Percentiles rank a stretch among this genome's conserved stretches.
These are phyloP conservation scores for Macropodus opercularis DNA, from an alignment of 2,797 vertebrate species.

Conservation along the genomic window DNA sequence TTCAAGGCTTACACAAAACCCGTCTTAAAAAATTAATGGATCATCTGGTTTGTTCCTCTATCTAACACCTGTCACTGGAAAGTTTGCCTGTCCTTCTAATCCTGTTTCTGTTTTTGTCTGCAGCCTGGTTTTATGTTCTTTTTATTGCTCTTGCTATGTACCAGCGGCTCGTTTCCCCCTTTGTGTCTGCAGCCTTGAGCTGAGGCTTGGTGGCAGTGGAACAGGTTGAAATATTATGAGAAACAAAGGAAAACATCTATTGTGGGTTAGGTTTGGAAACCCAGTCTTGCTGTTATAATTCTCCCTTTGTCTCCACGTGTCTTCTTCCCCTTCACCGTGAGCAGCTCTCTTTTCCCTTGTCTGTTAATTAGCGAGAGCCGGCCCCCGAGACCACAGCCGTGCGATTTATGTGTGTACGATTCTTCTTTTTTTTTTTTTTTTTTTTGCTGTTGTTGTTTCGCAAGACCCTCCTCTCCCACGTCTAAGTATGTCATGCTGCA, in stretches of 20 bases:
- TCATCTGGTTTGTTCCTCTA: constrained; percentile 36
- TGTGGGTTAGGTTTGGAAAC: constrained; percentile 46
- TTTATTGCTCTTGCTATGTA: constrained; percentile 38
- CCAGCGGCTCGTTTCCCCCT: constrained; percentile 29
- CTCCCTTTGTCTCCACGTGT: constrained; percentile 33
- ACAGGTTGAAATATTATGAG: constrained; percentile 45
- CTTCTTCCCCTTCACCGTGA: constrained; percentile 30
- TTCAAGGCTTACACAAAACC: constrained; percentile 29
- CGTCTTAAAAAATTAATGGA: constrained; percentile 39
- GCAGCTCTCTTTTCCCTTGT: constrained; percentile 50
- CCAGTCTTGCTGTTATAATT: constrained; percentile 25
- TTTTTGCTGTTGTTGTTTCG: constrained; percentile 72
- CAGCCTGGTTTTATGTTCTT: constrained; percentile 17
- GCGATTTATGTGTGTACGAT: constrained; percentile 71
- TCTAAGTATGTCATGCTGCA: constrained; percentile 74
- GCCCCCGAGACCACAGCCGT: constrained; percentile 60
- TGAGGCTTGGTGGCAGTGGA: constrained; percentile 63
- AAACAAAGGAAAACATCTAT: constrained; percentile 15
- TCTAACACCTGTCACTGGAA: constrained; percentile 55
- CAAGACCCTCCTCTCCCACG: constrained; percentile 69
- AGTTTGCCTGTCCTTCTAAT: constrained; percentile 37
- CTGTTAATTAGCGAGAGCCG: constrained; percentile 69
- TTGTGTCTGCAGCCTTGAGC: constrained; percentile 41
- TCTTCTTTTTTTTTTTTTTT: constrained; percentile 53
- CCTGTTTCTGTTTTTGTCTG: constrained; percentile 36